Percentiles rank a stretch among this genome's conserved stretches.
These are phyloP conservation scores for Arion vulgaris DNA, from an alignment of 1,140 invertebrate genomes.

Conservation along the genomic window DNA sequence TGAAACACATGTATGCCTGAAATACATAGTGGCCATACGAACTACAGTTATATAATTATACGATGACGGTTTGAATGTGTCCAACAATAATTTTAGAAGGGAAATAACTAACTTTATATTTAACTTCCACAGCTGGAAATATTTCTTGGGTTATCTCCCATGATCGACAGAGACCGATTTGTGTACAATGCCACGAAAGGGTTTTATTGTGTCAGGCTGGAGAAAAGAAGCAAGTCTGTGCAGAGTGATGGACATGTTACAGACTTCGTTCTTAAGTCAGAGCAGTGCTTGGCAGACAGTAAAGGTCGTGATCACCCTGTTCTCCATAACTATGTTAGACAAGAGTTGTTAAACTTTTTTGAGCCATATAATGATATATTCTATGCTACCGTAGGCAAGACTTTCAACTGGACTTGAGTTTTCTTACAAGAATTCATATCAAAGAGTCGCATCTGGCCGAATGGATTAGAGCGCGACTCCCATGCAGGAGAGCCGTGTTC, in stretches of 20 bases:
- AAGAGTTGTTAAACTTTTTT: conserved; percentile 69
- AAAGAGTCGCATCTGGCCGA: too few species aligned
- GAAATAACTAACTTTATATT: not conserved
- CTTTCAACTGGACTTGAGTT: conserved; percentile 52
- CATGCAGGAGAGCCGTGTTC: too few species aligned
- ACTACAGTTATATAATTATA: too few species aligned
- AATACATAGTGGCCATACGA: too few species aligned
- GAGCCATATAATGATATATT: conserved; percentile 69
- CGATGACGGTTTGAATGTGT: too few species aligned
- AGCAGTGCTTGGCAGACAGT: conserved; percentile 69
- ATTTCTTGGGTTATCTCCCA: conserved; percentile 86
- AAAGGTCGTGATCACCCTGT: conserved; percentile 72
- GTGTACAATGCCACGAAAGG: conserved; percentile 70
- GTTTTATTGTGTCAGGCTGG: conserved; percentile 69
- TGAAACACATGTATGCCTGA: too few species aligned
- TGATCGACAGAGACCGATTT: conserved; percentile 85
- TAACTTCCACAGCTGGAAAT: conserved; percentile 77
- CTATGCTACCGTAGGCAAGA: conserved; percentile 52
- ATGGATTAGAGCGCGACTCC: too few species aligned
- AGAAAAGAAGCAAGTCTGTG: conserved; percentile 52
- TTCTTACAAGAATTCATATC: too few species aligned
- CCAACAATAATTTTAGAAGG: too few species aligned
- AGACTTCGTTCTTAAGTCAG: conserved; percentile 68
- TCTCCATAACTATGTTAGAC: conserved; percentile 64
- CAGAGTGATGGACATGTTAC: conserved; percentile 64